These are phyloP conservation scores for Magallana angulata DNA, from an alignment of 1,140 invertebrate genomes.

Conservation along the genomic window DNA sequence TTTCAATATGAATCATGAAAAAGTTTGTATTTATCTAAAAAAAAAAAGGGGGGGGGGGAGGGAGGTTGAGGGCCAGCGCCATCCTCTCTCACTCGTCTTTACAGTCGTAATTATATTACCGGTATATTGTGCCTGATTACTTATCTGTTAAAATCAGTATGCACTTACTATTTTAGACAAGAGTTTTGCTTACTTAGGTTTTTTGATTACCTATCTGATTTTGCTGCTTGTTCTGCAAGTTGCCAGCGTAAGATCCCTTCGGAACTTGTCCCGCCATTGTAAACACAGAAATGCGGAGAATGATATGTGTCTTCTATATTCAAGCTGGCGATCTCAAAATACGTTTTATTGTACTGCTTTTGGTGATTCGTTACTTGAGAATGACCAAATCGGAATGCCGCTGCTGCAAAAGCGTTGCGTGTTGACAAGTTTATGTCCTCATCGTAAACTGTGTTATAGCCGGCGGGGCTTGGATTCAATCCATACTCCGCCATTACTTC, in stretches of 20 bases:
- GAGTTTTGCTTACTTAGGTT: too few relatives aligned
- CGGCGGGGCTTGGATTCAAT: neutral
- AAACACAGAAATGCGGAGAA: constrained; percentile 32
- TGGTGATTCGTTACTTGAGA: constrained; percentile 78
- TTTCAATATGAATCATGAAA: too few relatives aligned
- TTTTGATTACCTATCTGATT: neutral
- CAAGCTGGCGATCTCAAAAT: neutral
- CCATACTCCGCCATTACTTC: constrained; percentile 47
- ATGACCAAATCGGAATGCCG: constrained; percentile 48
- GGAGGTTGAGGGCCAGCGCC: too few relatives aligned
- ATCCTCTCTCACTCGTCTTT: too few relatives aligned
- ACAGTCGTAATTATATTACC: too few relatives aligned
- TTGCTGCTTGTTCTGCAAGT: neutral
- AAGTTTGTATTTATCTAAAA: too few relatives aligned
- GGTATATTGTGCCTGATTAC: too few relatives aligned
- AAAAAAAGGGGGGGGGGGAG: too few relatives aligned
- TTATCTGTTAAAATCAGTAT: too few relatives aligned
- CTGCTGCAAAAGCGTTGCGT: constrained; percentile 26
- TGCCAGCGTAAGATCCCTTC: constrained; percentile 39
- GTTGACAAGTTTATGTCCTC: constrained; percentile 6
- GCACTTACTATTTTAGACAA: too few relatives aligned
- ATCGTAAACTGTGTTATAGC: constrained; percentile 36
- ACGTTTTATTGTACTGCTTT: neutral
- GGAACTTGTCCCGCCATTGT: neutral
- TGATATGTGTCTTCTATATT: constrained; percentile 36